Conservation (phyloP, 2,888 invertebrate species). For the Pelosia muscerda region DNA sequence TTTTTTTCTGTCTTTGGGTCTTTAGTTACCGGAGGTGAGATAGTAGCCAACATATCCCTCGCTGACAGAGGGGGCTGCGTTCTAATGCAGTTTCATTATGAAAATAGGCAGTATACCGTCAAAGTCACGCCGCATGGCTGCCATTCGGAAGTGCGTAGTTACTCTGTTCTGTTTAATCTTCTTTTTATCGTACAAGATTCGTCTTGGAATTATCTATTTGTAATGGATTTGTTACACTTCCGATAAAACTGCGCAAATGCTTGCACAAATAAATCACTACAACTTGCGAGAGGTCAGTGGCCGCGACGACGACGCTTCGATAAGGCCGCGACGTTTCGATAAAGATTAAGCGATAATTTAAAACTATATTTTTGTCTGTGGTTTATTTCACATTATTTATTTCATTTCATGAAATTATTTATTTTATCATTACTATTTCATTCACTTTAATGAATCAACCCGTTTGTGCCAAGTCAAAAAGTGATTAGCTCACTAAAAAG, state of each 20-base stretch:
- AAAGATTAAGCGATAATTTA: not conserved
- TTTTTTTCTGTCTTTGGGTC: too few relatives aligned
- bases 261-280: slow-evolving; percentile 2
- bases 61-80: too few relatives aligned
- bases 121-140: too few relatives aligned
- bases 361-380: not conserved
- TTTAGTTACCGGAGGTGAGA: too few relatives aligned
- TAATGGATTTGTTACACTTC: not conserved
- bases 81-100: too few relatives aligned
- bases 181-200: too few relatives aligned
- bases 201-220: too few relatives aligned
- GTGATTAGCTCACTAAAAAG: too few relatives aligned
- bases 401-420: not conserved
- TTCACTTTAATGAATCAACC: not conserved
- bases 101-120: too few relatives aligned
- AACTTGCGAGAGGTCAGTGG: not conserved
- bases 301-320: not conserved
- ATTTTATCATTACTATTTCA: slow-evolving; percentile 1
- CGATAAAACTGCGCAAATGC: not conserved
- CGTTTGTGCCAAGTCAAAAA: not conserved
- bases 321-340: slow-evolving; percentile 4
- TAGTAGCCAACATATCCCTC: too few relatives aligned
- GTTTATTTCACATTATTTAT: not conserved
- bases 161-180: too few relatives aligned
- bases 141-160: too few relatives aligned